These are phyloP conservation scores for Micromesistius poutassou DNA, from an alignment of 2,797 vertebrate genomes.

Conservation along the genomic window DNA sequence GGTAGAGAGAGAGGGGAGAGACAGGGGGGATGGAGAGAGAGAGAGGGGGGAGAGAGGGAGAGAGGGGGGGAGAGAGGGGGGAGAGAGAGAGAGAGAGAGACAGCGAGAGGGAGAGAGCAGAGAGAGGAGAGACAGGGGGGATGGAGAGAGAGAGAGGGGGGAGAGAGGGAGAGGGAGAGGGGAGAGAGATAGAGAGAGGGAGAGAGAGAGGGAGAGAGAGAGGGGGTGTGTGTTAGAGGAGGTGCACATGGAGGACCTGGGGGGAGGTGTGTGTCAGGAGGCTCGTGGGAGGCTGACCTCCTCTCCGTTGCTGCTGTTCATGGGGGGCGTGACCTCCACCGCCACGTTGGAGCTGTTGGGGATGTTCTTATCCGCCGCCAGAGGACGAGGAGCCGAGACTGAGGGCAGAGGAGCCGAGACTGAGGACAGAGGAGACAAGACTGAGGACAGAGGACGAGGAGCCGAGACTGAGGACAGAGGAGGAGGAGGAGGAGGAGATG, in stretches of 20 bases:
- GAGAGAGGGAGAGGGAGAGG: not conserved
- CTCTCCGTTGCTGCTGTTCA: constrained; percentile 68
- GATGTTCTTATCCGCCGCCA: constrained; percentile 76
- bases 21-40: not conserved
- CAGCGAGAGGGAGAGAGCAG: not conserved
- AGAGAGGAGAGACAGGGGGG: not conserved
- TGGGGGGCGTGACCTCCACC: constrained; percentile 90
- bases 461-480: too few species aligned
- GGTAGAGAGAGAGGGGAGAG: not conserved
- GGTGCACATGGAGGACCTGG: not conserved
- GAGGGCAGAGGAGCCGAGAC: too few species aligned
- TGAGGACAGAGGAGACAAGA: too few species aligned
- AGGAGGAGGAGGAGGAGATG: too few species aligned
- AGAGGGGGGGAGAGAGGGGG: not conserved
- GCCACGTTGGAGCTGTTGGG: constrained; percentile 83
- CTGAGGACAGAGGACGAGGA: too few species aligned
- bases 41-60: too few species aligned
- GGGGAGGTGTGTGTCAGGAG: not conserved
- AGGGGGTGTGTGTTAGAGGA: not conserved
- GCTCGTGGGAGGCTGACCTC: constrained; percentile 23
- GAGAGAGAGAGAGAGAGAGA: not conserved
- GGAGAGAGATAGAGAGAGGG: not conserved
- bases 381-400: not conserved
- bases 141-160: not conserved
- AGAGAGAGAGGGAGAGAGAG: too few species aligned